These are phyloP conservation scores for Clanis bilineata DNA, from an alignment of 2,888 invertebrate species.

Conservation along the genomic window DNA sequence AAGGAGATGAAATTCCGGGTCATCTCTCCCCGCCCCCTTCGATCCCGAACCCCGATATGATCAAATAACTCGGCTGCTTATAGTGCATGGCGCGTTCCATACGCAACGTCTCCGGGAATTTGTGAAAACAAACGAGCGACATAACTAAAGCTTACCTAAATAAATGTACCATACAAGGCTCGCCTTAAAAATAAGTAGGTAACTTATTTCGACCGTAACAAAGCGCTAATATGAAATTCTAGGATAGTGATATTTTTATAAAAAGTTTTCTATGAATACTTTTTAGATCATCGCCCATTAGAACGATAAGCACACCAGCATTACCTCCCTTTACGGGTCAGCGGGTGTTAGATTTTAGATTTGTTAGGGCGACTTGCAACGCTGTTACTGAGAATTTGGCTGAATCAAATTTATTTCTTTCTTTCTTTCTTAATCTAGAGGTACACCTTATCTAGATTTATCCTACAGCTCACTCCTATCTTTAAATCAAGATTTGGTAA, in stretches of 20 bases:
- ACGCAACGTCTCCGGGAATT: slow-evolving; percentile 25
- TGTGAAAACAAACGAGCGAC: slow-evolving; percentile 28
- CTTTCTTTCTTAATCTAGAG: no score
- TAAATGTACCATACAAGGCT: slow-evolving; percentile 15
- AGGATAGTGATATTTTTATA: slow-evolving; percentile 18
- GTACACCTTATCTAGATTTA: no score
- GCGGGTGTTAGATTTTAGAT: slow-evolving; percentile 24
- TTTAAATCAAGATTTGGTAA: no score
- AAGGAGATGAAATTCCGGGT: slow-evolving; percentile 70
- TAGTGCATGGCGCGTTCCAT: slow-evolving; percentile 34
- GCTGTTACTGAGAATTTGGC: no score
- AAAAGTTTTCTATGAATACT: slow-evolving; percentile 17
- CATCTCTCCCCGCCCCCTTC: slow-evolving; percentile 30
- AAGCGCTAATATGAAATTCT: slow-evolving; percentile 14
- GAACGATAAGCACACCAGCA: no score
- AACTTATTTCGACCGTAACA: slow-evolving; percentile 20
- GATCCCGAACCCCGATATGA: slow-evolving; percentile 55
- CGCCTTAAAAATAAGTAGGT: slow-evolving; percentile 19
- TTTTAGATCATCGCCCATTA: no score
- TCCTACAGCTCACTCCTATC: no score
- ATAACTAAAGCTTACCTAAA: slow-evolving; percentile 19
- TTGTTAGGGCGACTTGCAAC: no score
- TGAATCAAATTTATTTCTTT: no score
- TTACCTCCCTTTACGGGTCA: no score
- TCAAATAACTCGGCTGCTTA: slow-evolving; percentile 53